phyloP scores from a whole-genome alignment of 2,113 vertebrate species.

The Apteryx owenii region DNA sequence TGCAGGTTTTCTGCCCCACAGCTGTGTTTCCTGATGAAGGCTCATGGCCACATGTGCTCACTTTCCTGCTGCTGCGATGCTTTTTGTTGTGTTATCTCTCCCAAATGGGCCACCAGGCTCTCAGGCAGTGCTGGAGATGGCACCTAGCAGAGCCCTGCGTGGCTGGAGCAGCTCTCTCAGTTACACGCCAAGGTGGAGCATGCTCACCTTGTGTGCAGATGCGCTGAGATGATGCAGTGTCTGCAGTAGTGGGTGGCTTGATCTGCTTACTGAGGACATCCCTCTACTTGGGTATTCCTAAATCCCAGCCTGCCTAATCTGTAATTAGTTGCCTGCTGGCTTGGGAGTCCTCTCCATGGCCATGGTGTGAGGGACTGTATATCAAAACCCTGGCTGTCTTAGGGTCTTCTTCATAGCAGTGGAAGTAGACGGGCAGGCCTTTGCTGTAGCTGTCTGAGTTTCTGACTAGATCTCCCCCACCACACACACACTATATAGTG shows the following conservation, averaged over 20 bases:
- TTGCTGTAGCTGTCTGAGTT: not conserved
- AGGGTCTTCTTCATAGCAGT: not conserved
- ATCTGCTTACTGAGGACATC: not conserved
- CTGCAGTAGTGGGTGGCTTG: not conserved
- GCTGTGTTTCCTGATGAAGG: not conserved
- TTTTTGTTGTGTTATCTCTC: not conserved
- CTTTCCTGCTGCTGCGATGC: not conserved
- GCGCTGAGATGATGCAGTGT: not conserved
- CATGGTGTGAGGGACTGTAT: not conserved
- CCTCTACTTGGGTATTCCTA: not conserved
- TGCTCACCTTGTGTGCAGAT: not conserved
- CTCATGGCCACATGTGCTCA: accelerated
- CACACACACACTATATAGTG: not conserved
- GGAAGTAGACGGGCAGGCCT: not conserved
- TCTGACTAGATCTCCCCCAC: not conserved
- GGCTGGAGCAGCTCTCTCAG: not conserved
- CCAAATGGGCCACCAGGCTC: accelerated
- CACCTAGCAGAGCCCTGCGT: not conserved
- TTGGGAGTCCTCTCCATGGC: not conserved
- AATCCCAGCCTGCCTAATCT: not conserved
- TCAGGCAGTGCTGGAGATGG: not conserved
- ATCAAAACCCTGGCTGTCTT: not conserved
- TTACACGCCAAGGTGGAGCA: not conserved
- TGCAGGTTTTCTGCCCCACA: not conserved
- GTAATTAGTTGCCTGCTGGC: not conserved